Conservation (phyloP, 2,888 invertebrate species). For the Tinea trinotella region DNA sequence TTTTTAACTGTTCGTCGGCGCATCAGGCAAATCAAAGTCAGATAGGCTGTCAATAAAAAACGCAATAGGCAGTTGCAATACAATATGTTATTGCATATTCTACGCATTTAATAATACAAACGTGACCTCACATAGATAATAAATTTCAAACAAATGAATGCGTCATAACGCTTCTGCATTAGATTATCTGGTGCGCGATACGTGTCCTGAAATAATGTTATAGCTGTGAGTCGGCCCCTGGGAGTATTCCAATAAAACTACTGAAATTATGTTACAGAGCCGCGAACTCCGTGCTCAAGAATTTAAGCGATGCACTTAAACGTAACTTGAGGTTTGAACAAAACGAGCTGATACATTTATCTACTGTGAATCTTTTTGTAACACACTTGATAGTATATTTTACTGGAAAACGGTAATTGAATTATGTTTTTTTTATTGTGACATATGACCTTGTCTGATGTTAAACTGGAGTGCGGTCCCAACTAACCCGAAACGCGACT, state of each 20-base stretch:
- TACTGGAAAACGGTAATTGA: not conserved
- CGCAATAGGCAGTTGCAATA: not conserved
- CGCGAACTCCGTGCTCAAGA: conserved; percentile 25
- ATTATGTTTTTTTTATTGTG: too few species aligned
- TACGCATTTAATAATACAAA: conserved; percentile 27
- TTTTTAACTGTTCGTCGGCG: too few species aligned
- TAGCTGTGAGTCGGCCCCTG: conserved; percentile 35
- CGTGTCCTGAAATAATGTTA: conserved; percentile 66
- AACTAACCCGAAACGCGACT: too few species aligned
- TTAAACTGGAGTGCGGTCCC: too few species aligned
- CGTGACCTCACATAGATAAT: conserved; percentile 36
- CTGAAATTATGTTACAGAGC: conserved; percentile 38
- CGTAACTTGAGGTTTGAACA: conserved; percentile 10
- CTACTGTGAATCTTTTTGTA: not conserved
- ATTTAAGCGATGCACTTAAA: conserved; percentile 22
- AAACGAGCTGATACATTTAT: conserved; percentile 3
- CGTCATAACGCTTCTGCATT: conserved; percentile 59
- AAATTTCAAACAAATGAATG: conserved; percentile 59
- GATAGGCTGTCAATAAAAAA: too few species aligned
- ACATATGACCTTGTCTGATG: too few species aligned
- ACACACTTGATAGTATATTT: too few species aligned
- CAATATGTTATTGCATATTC: not conserved
- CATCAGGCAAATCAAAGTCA: too few species aligned
- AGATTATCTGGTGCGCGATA: conserved; percentile 59
- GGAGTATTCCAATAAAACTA: conserved; percentile 42